Conservation (phyloP, 2,113 vertebrate species). For the Chaetodon trifascialis region DNA sequence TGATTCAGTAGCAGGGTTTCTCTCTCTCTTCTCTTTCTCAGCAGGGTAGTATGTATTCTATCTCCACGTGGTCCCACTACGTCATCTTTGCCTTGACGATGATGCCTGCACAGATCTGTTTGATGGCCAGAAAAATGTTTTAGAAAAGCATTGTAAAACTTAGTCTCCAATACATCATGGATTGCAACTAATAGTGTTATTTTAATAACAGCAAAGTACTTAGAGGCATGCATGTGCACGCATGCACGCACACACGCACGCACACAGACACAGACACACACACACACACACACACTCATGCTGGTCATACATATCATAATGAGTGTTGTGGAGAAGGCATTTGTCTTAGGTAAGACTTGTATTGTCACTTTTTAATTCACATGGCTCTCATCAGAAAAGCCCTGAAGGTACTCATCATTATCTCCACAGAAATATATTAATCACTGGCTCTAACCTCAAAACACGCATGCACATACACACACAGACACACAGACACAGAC, state of each 20-base stretch:
- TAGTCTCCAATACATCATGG: constrained; percentile 62
- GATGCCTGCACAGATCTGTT: constrained; percentile 25
- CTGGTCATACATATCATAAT: constrained; percentile 54
- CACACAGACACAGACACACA: not conserved
- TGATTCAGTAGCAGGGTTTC: not conserved
- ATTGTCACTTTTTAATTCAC: constrained; percentile 79
- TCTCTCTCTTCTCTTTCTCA: too few species aligned
- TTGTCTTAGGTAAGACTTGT: constrained; percentile 69
- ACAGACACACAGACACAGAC: too few species aligned
- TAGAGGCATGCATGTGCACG: constrained; percentile 1
- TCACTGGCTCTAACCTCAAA: constrained; percentile 43
- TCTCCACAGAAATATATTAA: constrained; percentile 57
- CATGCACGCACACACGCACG: not conserved
- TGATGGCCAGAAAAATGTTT: constrained; percentile 37
- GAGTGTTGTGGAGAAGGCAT: constrained; percentile 54
- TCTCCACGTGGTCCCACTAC: not conserved
- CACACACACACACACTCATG: not conserved
- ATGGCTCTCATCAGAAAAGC: constrained; percentile 71
- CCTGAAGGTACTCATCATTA: constrained; percentile 74
- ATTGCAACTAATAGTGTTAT: constrained; percentile 64
- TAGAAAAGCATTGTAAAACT: constrained; percentile 39
- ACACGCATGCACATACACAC: not conserved
- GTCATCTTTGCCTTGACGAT: not conserved
- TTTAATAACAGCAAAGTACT: constrained; percentile 60
- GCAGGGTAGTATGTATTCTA: not conserved